Percentiles rank a stretch among this genome's conserved stretches.
phyloP scores from a whole-genome alignment of 64 coral and sea anemone genomes.

The Actinia tenebrosa region DNA sequence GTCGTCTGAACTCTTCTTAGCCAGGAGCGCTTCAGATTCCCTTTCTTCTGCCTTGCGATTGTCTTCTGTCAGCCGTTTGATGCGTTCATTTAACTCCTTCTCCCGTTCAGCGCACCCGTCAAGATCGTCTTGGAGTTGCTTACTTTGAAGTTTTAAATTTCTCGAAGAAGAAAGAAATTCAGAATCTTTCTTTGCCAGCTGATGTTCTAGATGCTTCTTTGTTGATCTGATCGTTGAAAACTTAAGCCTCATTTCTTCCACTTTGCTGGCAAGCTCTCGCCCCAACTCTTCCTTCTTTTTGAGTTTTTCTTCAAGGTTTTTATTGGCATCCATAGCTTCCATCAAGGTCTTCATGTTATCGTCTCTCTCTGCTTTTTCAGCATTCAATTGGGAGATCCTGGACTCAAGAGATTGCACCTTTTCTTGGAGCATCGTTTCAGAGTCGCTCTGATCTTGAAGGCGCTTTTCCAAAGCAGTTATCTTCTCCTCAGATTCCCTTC shows the following conservation, averaged over 20 bases:
- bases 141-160: background rate
- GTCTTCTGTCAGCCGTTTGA: background rate
- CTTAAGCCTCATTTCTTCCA: background rate
- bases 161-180: background rate
- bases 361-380: background rate
- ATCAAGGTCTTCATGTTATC: background rate
- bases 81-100: background rate
- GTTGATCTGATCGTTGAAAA: background rate
- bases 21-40: background rate
- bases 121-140: background rate
- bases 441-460: background rate
- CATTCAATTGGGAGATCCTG: background rate
- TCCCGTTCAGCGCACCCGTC: background rate
- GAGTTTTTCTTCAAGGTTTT: background rate
- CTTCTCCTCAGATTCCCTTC: background rate
- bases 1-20: background rate
- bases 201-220: background rate
- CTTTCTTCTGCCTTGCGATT: background rate
- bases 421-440: background rate
- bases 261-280: background rate
- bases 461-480: background rate
- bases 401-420: background rate
- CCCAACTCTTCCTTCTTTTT: background rate
- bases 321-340: conserved; percentile 5
- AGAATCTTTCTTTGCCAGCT: background rate